phyloP scores from a whole-genome alignment of 2,888 invertebrate species.

The Hipparchia semele region DNA sequence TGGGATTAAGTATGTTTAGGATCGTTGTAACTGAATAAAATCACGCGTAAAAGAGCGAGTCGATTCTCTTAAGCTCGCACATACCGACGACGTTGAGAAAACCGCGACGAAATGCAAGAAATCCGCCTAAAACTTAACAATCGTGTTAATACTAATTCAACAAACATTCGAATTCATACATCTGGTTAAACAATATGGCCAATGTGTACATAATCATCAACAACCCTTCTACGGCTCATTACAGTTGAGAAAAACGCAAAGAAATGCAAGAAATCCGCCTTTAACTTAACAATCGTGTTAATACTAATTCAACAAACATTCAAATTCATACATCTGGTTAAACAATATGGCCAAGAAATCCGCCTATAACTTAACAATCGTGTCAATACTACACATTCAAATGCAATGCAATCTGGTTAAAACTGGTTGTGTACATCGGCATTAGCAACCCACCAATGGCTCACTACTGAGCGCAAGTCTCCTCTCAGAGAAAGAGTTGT shows the following conservation, averaged over 20 bases:
- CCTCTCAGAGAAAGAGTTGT: no score
- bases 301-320: not conserved
- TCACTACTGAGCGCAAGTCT: no score
- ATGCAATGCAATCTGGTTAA: not conserved
- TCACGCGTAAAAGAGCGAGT: constrained; percentile 25
- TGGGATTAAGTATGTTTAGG: not conserved
- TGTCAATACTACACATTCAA: not conserved
- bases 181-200: not conserved
- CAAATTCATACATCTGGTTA: not conserved
- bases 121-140: not conserved
- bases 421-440: not conserved
- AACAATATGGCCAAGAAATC: constrained; percentile 5
- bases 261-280: not conserved
- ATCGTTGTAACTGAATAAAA: constrained; percentile 11
- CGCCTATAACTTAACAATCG: no score
- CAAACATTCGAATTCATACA: not conserved
- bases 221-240: no score
- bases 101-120: constrained; percentile 8
- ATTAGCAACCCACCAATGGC: no score
- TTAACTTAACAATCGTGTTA: no score
- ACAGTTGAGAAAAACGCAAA: not conserved
- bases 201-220: no score
- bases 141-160: not conserved
- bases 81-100: not conserved
- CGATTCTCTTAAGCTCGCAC: constrained; percentile 7